A percentile compares a stretch with the other conserved stretches of the same genome.
Conservation (phyloP, 2,888 invertebrate species). For the Xylocampa areola region DNA sequence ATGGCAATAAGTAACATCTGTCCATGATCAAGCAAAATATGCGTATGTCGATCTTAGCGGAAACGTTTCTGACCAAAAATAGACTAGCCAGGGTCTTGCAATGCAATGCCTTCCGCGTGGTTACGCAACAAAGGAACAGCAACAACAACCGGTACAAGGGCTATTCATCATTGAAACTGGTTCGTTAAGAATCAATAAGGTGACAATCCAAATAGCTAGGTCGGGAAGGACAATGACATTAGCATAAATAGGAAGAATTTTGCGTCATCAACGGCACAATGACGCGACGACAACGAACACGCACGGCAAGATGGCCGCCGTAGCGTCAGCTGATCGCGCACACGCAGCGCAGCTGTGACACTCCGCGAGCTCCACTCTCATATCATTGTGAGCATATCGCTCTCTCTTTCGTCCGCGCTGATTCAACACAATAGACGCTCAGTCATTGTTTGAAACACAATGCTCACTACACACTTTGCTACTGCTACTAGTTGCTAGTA, state of each 20-base stretch:
- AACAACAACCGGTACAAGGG: conserved; percentile 48
- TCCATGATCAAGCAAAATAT: conserved; percentile 51
- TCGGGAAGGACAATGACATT: conserved; percentile 84
- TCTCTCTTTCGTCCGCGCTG: conserved; percentile 78
- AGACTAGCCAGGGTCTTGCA: conserved; percentile 82
- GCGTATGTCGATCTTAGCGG: conserved; percentile 69
- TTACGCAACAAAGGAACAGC: conserved; percentile 75
- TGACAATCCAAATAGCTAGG: conserved; percentile 66
- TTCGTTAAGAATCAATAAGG: conserved; percentile 61
- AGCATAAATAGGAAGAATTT: conserved; percentile 78
- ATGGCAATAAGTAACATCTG: conserved; percentile 57
- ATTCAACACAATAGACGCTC: conserved; percentile 76
- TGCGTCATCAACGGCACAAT: conserved; percentile 83
- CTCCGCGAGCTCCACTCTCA: conserved; percentile 58
- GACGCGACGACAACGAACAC: conserved; percentile 84
- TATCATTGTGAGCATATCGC: conserved; percentile 69
- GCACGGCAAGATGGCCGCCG: conserved; percentile 87
- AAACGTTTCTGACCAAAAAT: conserved; percentile 84
- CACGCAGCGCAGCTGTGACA: conserved; percentile 83
- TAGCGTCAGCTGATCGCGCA: conserved; percentile 88
- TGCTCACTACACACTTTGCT: conserved; percentile 63
- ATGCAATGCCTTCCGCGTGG: conserved; percentile 77
- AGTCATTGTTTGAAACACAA: conserved; percentile 80
- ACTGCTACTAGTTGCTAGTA: conserved; percentile 58
- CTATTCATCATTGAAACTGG: conserved; percentile 54